phyloP scores from a whole-genome alignment of 2,797 vertebrate species.

The Mormyrus hasselquistii region DNA sequence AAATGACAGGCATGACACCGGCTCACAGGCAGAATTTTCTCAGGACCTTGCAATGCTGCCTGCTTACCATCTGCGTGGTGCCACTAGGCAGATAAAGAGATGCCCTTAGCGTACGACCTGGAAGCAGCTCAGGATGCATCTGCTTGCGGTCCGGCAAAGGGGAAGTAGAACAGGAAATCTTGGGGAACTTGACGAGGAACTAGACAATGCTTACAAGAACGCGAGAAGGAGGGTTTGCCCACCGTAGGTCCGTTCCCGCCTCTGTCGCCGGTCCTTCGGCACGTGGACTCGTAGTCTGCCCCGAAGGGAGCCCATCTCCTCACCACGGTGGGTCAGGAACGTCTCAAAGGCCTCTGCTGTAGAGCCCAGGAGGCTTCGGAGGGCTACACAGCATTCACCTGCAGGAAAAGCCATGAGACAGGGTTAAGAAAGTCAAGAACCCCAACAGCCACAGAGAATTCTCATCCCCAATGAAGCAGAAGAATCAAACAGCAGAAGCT shows the following conservation, averaged over 20 bases:
- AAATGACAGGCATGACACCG: slow-evolving; percentile 19
- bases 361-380: slow-evolving; percentile 51
- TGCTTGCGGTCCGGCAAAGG: slow-evolving; percentile 51
- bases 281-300: slow-evolving; percentile 62
- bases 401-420: background rate
- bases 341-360: slow-evolving; percentile 66
- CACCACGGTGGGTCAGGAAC: slow-evolving; percentile 70
- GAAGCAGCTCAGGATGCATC: slow-evolving; percentile 59
- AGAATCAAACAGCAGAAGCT: background rate
- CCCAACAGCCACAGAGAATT: background rate
- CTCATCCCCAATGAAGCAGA: background rate
- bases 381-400: slow-evolving; percentile 75
- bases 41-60: background rate
- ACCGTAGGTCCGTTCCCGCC: slow-evolving; percentile 62
- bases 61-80: background rate
- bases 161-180: slow-evolving; percentile 60
- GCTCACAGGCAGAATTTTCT: background rate
- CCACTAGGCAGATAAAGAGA: background rate
- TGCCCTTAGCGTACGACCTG: slow-evolving; percentile 37
- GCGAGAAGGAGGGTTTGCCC: slow-evolving; percentile 28
- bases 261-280: slow-evolving; percentile 53
- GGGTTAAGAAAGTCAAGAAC: background rate
- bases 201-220: background rate
- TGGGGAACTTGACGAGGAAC: background rate
- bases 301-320: slow-evolving; percentile 74